Conservation (phyloP, 1,140 invertebrate species). For the Cheumatopsyche charites region DNA sequence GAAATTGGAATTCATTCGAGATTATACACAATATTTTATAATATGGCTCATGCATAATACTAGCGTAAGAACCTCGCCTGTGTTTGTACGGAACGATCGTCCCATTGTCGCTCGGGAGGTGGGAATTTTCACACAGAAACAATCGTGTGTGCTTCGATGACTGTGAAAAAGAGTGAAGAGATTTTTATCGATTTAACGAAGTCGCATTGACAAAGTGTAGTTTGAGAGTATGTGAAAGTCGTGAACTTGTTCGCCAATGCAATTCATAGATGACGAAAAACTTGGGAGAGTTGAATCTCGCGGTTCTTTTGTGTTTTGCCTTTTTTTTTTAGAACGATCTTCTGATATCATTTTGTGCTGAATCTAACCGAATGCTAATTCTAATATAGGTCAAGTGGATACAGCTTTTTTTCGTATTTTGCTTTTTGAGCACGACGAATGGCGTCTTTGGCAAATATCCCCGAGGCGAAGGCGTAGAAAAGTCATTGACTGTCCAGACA, state of each 20-base stretch:
- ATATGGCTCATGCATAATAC: neutral
- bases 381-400: neutral
- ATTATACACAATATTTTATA: conserved; percentile 22
- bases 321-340: too few relatives aligned
- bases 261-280: too few relatives aligned
- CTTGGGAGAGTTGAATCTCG: too few relatives aligned
- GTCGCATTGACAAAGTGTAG: too few relatives aligned
- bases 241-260: too few relatives aligned
- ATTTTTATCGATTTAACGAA: neutral
- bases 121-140: conserved; percentile 18
- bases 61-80: neutral
- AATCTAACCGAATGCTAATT: too few relatives aligned
- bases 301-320: too few relatives aligned
- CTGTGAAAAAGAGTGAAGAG: neutral
- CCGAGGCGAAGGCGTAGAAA: neutral
- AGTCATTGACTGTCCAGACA: too few relatives aligned
- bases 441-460: conserved; percentile 23
- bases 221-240: too few relatives aligned
- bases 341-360: too few relatives aligned
- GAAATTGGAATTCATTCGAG: conserved; percentile 39
- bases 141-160: neutral
- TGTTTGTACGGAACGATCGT: neutral
- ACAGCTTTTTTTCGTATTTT: neutral
- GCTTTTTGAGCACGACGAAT: neutral
- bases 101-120: neutral